phyloP scores from a whole-genome alignment of 2,888 invertebrate genomes.

The Malthinus flaveolus region DNA sequence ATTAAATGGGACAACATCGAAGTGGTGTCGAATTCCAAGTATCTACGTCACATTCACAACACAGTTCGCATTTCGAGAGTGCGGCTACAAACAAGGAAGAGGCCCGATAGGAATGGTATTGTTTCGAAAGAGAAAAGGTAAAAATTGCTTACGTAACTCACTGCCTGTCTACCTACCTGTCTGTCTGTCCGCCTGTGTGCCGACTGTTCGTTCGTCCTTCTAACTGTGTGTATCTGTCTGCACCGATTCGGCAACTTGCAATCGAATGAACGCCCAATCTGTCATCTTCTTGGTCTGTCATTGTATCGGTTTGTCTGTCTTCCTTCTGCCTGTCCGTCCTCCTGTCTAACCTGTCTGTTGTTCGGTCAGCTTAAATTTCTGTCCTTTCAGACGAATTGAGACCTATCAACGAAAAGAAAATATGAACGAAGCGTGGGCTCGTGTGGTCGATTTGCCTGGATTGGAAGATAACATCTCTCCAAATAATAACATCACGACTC shows the following conservation, averaged over 20 bases:
- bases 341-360: no score
- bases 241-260: no score
- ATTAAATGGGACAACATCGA: constrained; percentile 40
- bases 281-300: no score
- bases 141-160: no score
- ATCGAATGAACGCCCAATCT: no score
- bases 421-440: constrained; percentile 69
- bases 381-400: constrained; percentile 7
- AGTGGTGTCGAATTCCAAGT: constrained; percentile 23
- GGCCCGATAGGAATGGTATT: constrained; percentile 23
- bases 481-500: constrained; percentile 70
- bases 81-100: constrained; percentile 29
- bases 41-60: constrained; percentile 32
- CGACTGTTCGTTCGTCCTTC: no score
- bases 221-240: no score
- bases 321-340: no score
- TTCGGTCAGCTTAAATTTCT: no score
- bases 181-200: no score
- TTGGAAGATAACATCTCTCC: constrained; percentile 84
- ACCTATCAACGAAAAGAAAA: constrained; percentile 40
- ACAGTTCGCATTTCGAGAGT: constrained; percentile 30
- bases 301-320: no score
- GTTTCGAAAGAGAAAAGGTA: constrained; percentile 26
- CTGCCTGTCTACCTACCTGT: no score
- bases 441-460: constrained; percentile 76